Percentiles rank a stretch among this genome's conserved stretches.
Evolutionary conservation across 1,140 invertebrate genomes (phyloP).

Genomic region (Drosophila kurseongensis): DNA sequence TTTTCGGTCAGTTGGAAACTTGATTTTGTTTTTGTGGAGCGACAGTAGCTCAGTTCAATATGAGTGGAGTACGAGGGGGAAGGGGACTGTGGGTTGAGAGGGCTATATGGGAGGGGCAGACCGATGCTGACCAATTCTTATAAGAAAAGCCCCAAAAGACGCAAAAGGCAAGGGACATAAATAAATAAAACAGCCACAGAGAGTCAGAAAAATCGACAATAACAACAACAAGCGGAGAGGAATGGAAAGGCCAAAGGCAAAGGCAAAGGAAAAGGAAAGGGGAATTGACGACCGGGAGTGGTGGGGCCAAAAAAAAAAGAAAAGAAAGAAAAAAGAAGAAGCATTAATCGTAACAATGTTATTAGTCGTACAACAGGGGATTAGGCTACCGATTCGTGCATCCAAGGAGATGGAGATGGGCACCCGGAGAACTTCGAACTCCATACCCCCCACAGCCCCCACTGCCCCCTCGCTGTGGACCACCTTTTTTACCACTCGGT

Average conservation of each 20-base stretch:
- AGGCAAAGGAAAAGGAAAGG: neutral
- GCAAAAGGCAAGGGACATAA: slow-evolving; percentile 65
- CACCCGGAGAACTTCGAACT: slow-evolving; percentile 25
- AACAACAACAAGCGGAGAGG: slow-evolving; percentile 20
- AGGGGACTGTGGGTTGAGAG: too few species aligned
- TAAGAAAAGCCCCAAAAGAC: slow-evolving; percentile 69
- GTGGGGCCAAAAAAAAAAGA: slow-evolving; percentile 21
- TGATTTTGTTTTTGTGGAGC: slow-evolving; percentile 62
- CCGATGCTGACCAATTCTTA: slow-evolving; percentile 66
- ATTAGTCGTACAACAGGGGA: slow-evolving; percentile 84
- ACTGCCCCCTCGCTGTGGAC: neutral
- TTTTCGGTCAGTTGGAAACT: slow-evolving; percentile 49
- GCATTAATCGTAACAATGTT: slow-evolving; percentile 84
- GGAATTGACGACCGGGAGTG: neutral
- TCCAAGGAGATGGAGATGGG: slow-evolving; percentile 42
- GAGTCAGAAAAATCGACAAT: slow-evolving; percentile 50
- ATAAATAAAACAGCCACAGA: slow-evolving; percentile 71
- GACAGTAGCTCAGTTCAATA: slow-evolving; percentile 55
- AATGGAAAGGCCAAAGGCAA: neutral
- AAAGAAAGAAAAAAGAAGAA: slow-evolving; percentile 58
- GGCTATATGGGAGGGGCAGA: slow-evolving; percentile 18
- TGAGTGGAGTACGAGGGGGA: neutral
- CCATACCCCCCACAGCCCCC: neutral
- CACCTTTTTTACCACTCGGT: neutral
- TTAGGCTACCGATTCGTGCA: slow-evolving; percentile 83